Evolutionary conservation across 1,140 invertebrate species (phyloP), one percentile per base, ranked within the genome.

Genomic region (Zaprionus vittiger): DNA sequence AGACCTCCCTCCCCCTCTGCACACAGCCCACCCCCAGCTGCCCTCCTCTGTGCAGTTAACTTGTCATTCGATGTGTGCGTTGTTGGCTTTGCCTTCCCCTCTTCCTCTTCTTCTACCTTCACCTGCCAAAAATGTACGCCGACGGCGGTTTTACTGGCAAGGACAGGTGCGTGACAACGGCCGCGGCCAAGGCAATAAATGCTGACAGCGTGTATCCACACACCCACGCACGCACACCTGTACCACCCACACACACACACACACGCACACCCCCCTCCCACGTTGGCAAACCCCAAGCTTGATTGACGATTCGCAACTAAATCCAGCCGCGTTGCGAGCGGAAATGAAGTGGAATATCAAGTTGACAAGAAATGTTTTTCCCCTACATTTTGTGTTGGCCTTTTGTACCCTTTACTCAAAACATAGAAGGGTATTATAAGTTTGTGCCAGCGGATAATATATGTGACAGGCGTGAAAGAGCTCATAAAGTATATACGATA

Each of bases 311-410:
- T 54, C 70, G 37, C 41, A 64, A 59, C 12, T 44, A 63, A 77
- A 74, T 77, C 75, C 78, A 80, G 78, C 65, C 60, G 69, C 67
- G 38, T 64, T 47, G 55, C 64, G 37, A 62, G 12, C 55, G 80
- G 77, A 81, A 81, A 80, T 86, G 73, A 83, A 83, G 77, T 56
- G 83, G 73, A 87, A 83, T 79, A 83, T 86, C 55, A 63, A 86
- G 56, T 87, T 87, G 77, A 73, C 74, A 71, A 73, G 79, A 44
- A 44, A 11, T 65, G 22, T 41, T 52, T 31, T 75, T 34, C 31
- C 31, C 28, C 31, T 11, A 0, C 9, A 34, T 11, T 34, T 34
- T 31, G 11, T 31, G 9, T 34, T 34, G 9, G 31, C 9, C 31
- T 34, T 34, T 34, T 11, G 9, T 9, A 31, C 28, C 31, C 31